Conservation (phyloP, 2,888 invertebrate genomes). For the Drosophila nr. perissopoda region DNA sequence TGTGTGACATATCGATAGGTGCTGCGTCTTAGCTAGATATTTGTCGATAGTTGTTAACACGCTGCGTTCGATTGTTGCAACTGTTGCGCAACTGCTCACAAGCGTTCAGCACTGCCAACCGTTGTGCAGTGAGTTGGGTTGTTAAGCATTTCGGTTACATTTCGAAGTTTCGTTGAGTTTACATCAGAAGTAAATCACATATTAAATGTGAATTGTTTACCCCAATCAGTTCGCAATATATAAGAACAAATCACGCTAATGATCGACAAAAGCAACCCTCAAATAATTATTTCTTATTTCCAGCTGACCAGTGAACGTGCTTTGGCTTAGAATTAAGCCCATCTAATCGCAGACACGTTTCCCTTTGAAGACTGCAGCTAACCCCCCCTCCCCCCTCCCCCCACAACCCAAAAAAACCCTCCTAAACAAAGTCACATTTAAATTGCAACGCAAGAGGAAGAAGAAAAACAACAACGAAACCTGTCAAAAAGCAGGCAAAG, state of each 20-base stretch:
- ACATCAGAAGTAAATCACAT: background rate
- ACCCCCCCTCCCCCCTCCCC: constrained; percentile 24
- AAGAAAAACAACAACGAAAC: constrained; percentile 12
- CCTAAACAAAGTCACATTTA: constrained; percentile 42
- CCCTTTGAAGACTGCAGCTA: constrained; percentile 51
- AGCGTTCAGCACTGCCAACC: constrained; percentile 20
- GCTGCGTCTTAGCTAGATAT: fast-evolving
- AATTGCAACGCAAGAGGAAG: constrained; percentile 53
- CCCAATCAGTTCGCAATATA: constrained; percentile 9
- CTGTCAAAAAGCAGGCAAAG: constrained; percentile 17
- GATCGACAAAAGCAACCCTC: constrained; percentile 54
- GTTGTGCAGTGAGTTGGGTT: background rate
- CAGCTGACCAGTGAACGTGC: constrained; percentile 60
- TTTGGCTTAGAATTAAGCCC: constrained; percentile 74
- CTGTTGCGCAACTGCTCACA: constrained; percentile 6
- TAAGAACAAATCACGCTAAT: constrained; percentile 63
- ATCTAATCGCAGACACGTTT: constrained; percentile 33
- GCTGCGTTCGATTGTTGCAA: constrained; percentile 4
- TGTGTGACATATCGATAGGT: constrained; percentile 11
- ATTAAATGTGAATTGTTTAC: background rate
- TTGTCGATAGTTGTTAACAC: background rate
- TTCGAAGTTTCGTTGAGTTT: constrained; percentile 5
- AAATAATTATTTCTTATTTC: background rate
- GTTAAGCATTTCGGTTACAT: background rate
- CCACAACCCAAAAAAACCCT: background rate